Base-by-base conservation (phyloP, 2,888 invertebrate species). In the Leptopilina drosophilae region DNA sequence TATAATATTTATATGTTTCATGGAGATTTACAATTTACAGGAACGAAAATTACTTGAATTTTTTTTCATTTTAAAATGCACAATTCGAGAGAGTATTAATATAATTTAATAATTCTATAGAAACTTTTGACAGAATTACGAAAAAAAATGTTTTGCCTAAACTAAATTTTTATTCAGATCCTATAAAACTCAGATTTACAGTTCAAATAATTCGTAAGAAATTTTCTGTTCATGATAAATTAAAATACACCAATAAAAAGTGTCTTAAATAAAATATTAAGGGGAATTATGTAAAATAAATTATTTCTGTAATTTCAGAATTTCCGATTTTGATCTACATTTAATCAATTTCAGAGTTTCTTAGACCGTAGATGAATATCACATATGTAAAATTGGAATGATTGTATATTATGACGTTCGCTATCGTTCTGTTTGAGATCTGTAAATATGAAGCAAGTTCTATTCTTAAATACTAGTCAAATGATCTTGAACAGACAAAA, bases 391-490 rank as follows among this genome's bases (percentile, higher is more conserved):
- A 59, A 33, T 56, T 69, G 53, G 69, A 69, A 69, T 69, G 69
- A 46, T 67, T 67, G 20, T 53, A 11, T 69, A 67, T 49, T 67
- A 53, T 69, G 69, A 73, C 53, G 53, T 73, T n/a, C 11, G 33
- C 33, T 56, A 56, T n/a, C 33, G n/a, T 59, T 15, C 33, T 56
- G 33, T 40, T 20, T 33, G 73, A 73, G 73, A 73, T 73, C 73
- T 33, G 33, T 56, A n/a, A 33, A 73, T 33, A 26, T 53, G 26
- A 26, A 73, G 53, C 26, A 56, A 73, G n/a, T 33, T 53, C 33
- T 33, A 53, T 56, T 56, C 73, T 73, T 33, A 77, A 77, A 65
- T 53, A 64, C 15, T 64, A 78, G 88, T 81, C 33, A 33, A 87
- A 62, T 62, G 49, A 49, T 49, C 9, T 49, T 49, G 49, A 15